A percentile compares a stretch with the other conserved stretches of the same genome.
Conservation (phyloP, 2,113 vertebrate species). For the Neolamprologus modestus region DNA sequence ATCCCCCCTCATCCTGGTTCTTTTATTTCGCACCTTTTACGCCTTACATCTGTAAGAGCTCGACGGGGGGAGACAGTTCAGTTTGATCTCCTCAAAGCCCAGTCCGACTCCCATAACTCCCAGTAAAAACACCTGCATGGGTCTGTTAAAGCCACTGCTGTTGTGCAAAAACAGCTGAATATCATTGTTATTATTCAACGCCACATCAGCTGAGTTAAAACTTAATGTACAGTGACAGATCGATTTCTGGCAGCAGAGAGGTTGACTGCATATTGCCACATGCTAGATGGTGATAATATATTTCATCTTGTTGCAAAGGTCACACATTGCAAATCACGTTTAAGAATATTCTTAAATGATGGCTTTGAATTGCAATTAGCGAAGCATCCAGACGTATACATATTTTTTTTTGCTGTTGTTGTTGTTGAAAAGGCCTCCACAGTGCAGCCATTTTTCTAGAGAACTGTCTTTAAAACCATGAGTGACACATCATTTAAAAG, state of each 20-base stretch:
- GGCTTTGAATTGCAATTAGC: not conserved
- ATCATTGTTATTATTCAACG: not conserved
- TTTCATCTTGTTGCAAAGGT: constrained; percentile 14
- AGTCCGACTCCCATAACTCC: not conserved
- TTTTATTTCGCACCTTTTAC: not conserved
- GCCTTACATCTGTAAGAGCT: not conserved
- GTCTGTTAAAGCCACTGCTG: not conserved
- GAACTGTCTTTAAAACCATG: not conserved
- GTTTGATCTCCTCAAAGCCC: not conserved
- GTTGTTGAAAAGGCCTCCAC: not conserved
- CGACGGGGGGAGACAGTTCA: fast-evolving
- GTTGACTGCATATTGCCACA: not conserved
- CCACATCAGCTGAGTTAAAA: not conserved
- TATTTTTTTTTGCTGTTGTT: not conserved
- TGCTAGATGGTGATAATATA: not conserved
- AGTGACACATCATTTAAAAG: constrained; percentile 6
- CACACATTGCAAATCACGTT: not conserved
- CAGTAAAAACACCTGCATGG: not conserved
- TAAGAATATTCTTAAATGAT: not conserved
- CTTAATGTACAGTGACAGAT: not conserved
- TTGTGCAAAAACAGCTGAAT: not conserved
- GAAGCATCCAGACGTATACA: not conserved
- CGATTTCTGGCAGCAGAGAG: not conserved
- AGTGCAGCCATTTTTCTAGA: not conserved
- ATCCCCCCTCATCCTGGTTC: not conserved